These are phyloP conservation scores for human DNA, from an alignment of 2,113 vertebrate genomes.

Conservation along the genomic window GRCh38 chr12:59817501-59818000, in stretches of 20 bases:
- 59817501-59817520: no score
- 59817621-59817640: not conserved
- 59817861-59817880: not conserved
- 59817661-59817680: not conserved
- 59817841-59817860: not conserved
- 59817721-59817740: not conserved
- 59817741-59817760: not conserved
- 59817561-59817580: not conserved
- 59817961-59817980: not conserved
- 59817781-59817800: not conserved
- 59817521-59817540: no score
- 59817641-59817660: not conserved
- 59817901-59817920: not conserved
- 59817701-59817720: not conserved
- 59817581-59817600: not conserved
- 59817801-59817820: not conserved
- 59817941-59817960: not conserved
- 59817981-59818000: not conserved
- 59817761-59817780: not conserved
- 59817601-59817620: not conserved
- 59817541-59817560: no score
- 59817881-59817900: not conserved
- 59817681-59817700: not conserved
- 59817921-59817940: not conserved
- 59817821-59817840: not conserved